These are phyloP conservation scores for Chiridota heheva DNA, from an alignment of 35 echinoderm and acorn worm genomes.

Conservation along the genomic window DNA sequence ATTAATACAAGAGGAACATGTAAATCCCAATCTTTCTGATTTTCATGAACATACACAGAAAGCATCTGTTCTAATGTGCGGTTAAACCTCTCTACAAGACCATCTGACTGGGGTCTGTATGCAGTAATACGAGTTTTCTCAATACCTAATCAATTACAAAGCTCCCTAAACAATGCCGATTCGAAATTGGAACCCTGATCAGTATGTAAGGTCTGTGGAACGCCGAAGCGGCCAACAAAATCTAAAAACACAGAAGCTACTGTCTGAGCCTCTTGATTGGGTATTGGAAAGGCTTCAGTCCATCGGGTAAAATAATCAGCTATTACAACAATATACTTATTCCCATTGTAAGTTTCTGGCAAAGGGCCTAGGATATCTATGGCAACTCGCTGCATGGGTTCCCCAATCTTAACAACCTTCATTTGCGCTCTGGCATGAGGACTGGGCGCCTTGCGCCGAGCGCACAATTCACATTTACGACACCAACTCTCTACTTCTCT, in stretches of 20 bases:
- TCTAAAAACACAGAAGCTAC: constrained; percentile 28
- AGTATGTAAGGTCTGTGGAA: constrained; percentile 35
- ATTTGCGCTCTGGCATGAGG: constrained; percentile 12
- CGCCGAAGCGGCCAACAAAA: constrained; percentile 16
- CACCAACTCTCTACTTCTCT: constrained; percentile 10
- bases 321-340: constrained; percentile 19
- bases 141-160: constrained; percentile 39
- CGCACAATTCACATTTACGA: constrained; percentile 24
- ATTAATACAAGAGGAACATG: constrained; percentile 48
- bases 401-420: constrained; percentile 18
- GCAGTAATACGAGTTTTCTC: constrained; percentile 29
- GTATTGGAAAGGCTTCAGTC: constrained; percentile 47
- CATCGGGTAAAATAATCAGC: constrained; percentile 39
- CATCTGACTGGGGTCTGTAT: constrained; percentile 34
- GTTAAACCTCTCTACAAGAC: constrained; percentile 47
- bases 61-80: constrained; percentile 34
- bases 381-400: constrained; percentile 29
- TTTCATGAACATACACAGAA: constrained; percentile 8
- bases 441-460: not conserved
- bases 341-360: constrained; percentile 27
- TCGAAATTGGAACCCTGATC: constrained; percentile 60
- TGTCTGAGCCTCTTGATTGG: constrained; percentile 50
- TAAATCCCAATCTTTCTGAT: constrained; percentile 56
- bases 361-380: constrained; percentile 47
- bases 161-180: constrained; percentile 21